Conservation (phyloP, 2,888 invertebrate genomes). For the Mesopsocus fuscifrons region DNA sequence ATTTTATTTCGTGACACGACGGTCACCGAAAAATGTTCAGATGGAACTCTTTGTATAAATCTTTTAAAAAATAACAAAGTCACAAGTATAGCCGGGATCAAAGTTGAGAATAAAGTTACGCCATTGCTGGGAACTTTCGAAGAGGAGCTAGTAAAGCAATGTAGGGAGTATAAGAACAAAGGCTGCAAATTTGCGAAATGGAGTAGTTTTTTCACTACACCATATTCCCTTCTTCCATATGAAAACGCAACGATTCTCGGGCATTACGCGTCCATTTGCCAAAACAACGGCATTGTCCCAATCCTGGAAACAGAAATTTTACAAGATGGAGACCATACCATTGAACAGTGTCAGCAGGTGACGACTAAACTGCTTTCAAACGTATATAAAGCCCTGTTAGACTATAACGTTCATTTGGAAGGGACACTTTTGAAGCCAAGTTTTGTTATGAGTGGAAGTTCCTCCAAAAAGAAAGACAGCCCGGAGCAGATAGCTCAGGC, state of each 20-base stretch:
- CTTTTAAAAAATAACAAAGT: no score
- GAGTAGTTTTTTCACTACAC: conserved; percentile 38
- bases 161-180: no score
- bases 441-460: conserved; percentile 42
- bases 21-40: no score
- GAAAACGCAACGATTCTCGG: conserved; percentile 43
- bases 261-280: conserved; percentile 39
- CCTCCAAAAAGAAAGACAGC: conserved; percentile 28
- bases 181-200: conserved; percentile 47
- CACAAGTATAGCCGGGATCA: no score
- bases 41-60: no score
- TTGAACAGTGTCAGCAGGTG: conserved; percentile 35
- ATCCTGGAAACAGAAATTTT: conserved; percentile 45
- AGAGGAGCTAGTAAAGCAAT: no score
- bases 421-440: conserved; percentile 45
- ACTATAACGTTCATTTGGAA: conserved; percentile 41
- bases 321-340: conserved; percentile 37
- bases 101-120: no score
- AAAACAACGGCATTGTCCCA: conserved; percentile 41
- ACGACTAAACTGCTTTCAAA: conserved; percentile 32
- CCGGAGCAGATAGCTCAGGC: conserved; percentile 33
- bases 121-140: no score
- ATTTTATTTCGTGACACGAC: no score
- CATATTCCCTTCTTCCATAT: conserved; percentile 32
- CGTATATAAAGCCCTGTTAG: conserved; percentile 38